Conservation (phyloP, 2,888 invertebrate genomes). For the Scaptomyza parva region DNA sequence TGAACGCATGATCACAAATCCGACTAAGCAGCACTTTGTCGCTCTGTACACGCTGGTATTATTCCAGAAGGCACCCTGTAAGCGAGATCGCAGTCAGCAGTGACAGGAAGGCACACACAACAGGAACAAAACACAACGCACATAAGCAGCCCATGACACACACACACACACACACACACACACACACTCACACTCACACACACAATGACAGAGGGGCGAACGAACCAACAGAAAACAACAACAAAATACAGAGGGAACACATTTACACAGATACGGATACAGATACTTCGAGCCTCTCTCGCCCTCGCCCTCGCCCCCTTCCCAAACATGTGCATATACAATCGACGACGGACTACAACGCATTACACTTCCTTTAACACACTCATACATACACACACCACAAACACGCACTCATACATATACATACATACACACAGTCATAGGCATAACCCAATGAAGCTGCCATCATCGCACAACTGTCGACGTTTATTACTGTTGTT, state of each 20-base stretch:
- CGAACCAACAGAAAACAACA: slow-evolving; percentile 52
- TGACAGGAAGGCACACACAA: slow-evolving; percentile 66
- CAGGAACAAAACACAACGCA: slow-evolving; percentile 65
- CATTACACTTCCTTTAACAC: slow-evolving; percentile 79
- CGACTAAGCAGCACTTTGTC: background rate
- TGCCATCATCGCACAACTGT: slow-evolving; percentile 73
- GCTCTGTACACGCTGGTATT: background rate
- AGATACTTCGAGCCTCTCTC: slow-evolving; percentile 79
- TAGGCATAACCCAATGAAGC: slow-evolving; percentile 77
- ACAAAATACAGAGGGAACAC: slow-evolving; percentile 51
- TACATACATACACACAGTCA: slow-evolving; percentile 13
- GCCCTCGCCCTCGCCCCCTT: slow-evolving; percentile 46
- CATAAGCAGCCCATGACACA: slow-evolving; percentile 66
- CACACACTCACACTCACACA: slow-evolving; percentile 49
- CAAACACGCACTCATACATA: slow-evolving; percentile 1
- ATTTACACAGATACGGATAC: slow-evolving; percentile 81
- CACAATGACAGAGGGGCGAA: slow-evolving; percentile 50
- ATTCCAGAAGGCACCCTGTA: slow-evolving; percentile 45
- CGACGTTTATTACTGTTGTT: slow-evolving; percentile 54
- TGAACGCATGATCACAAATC: background rate
- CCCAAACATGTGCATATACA: slow-evolving; percentile 60
- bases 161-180: slow-evolving; percentile 50
- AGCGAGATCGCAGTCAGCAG: slow-evolving; percentile 54
- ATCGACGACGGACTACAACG: slow-evolving; percentile 72
- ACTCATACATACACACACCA: background rate